A percentile compares a stretch with the other conserved stretches of the same genome.
Conservation (phyloP, 2,113 vertebrate genomes). For the Amphiprion percula region DNA sequence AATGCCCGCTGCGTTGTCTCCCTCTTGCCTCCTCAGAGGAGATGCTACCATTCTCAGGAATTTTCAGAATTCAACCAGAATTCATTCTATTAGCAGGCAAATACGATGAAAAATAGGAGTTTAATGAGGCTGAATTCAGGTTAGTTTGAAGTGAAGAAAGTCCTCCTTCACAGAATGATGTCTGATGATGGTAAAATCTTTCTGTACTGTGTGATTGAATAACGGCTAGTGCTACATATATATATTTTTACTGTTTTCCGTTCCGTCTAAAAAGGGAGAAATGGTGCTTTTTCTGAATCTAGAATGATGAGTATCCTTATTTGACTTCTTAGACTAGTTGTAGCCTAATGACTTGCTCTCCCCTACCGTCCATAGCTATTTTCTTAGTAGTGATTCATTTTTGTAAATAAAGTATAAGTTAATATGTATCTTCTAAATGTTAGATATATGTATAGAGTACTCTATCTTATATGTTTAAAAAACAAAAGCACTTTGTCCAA, state of each 20-base stretch:
- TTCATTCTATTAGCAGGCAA: not conserved
- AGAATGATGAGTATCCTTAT: slow-evolving; percentile 71
- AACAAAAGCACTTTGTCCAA: slow-evolving; percentile 98
- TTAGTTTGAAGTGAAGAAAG: slow-evolving; percentile 24
- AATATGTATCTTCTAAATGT: slow-evolving; percentile 91
- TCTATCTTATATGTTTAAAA: slow-evolving; percentile 93
- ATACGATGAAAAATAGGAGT: not conserved
- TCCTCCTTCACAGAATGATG: slow-evolving; percentile 38
- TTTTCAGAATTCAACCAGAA: slow-evolving; percentile 22
- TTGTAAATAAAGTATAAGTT: slow-evolving; percentile 84
- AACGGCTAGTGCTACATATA: slow-evolving; percentile 57
- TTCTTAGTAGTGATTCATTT: slow-evolving; percentile 79
- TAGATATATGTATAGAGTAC: slow-evolving; percentile 92
- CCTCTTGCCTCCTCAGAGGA: slow-evolving; percentile 24
- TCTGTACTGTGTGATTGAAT: slow-evolving; percentile 45
- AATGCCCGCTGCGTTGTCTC: slow-evolving; percentile 21
- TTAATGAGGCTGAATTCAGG: slow-evolving; percentile 31
- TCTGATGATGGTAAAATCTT: slow-evolving; percentile 42
- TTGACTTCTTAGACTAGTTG: slow-evolving; percentile 74
- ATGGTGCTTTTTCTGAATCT: slow-evolving; percentile 80
- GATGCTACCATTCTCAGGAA: slow-evolving; percentile 14
- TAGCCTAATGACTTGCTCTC: slow-evolving; percentile 77
- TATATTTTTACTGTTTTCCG: slow-evolving; percentile 65
- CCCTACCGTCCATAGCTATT: slow-evolving; percentile 81
- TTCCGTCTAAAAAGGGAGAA: slow-evolving; percentile 82